Percentiles rank a stretch among this genome's conserved stretches.
Conservation (phyloP, 2,888 invertebrate species). For the Morpho deidamia region DNA sequence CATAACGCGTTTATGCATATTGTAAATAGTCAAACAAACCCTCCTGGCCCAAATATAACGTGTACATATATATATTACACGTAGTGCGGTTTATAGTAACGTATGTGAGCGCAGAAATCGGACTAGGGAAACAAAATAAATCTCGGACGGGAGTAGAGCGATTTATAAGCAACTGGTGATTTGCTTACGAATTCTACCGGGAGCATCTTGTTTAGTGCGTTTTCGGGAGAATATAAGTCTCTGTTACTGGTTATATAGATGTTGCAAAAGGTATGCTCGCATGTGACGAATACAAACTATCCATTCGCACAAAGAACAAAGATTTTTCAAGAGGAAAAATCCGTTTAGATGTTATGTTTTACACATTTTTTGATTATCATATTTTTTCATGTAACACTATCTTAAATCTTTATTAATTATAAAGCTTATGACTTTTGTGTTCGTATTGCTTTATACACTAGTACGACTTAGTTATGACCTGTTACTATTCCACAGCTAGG, state of each 20-base stretch:
- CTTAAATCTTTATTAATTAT: too few relatives aligned
- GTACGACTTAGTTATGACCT: too few relatives aligned
- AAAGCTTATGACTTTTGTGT: too few relatives aligned
- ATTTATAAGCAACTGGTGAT: conserved; percentile 68
- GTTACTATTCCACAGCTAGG: too few relatives aligned
- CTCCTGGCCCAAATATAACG: conserved; percentile 43
- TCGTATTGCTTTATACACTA: too few relatives aligned
- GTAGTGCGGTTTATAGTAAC: conserved; percentile 50
- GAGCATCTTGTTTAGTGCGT: conserved; percentile 46
- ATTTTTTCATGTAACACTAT: too few relatives aligned
- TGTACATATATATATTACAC: conserved; percentile 57
- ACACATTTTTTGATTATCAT: too few relatives aligned
- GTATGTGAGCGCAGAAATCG: conserved; percentile 33
- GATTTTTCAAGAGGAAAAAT: background rate
- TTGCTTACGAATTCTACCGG: conserved; percentile 58
- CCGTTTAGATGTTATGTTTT: too few relatives aligned
- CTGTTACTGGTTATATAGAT: background rate
- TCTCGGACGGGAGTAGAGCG: conserved; percentile 50
- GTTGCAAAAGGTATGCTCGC: conserved; percentile 1
- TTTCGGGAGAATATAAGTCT: conserved; percentile 39
- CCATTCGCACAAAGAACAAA: background rate
- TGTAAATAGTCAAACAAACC: too few relatives aligned
- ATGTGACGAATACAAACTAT: conserved; percentile 2
- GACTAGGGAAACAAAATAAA: conserved; percentile 48
- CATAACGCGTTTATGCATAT: too few relatives aligned